A percentile compares a stretch with the other conserved stretches of the same genome.
phyloP scores from a whole-genome alignment of 2,888 invertebrate genomes.

The Phengaris alcon region DNA sequence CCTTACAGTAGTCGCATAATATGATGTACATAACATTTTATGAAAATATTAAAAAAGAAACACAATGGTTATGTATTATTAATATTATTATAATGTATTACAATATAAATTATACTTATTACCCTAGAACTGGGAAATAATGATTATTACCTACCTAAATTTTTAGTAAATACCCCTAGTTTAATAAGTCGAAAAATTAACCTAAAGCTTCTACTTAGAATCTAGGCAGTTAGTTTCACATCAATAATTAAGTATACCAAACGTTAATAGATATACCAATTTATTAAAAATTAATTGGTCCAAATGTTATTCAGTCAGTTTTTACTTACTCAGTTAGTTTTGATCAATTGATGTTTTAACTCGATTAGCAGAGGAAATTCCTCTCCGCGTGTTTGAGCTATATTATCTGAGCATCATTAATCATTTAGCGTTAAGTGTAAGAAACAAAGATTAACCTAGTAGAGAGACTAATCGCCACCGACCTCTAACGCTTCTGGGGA shows the following conservation, averaged over 20 bases:
- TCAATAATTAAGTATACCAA: background rate
- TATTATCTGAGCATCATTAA: constrained; percentile 25
- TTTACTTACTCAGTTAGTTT: constrained; percentile 18
- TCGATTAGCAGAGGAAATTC: constrained; percentile 28
- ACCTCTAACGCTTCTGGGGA: too few relatives aligned
- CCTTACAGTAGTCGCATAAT: too few relatives aligned
- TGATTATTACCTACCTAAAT: too few relatives aligned
- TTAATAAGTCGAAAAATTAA: too few relatives aligned
- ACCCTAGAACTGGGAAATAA: too few relatives aligned
- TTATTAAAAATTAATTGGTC: background rate
- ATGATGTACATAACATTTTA: too few relatives aligned
- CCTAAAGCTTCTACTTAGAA: too few relatives aligned
- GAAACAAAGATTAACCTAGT: constrained; percentile 11
- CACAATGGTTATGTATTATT: too few relatives aligned
- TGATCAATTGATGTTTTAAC: background rate
- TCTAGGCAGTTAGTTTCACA: background rate
- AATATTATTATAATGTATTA: too few relatives aligned
- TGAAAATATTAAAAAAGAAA: too few relatives aligned
- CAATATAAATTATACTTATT: too few relatives aligned
- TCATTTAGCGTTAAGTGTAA: constrained; percentile 7
- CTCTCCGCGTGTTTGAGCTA: constrained; percentile 20
- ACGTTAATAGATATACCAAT: background rate
- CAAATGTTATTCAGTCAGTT: background rate
- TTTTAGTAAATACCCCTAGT: too few relatives aligned
- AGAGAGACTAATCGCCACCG: background rate